Percentiles rank a stretch among this genome's conserved stretches.
phyloP scores from a whole-genome alignment of 30 jellyfish, hydroid and myxozoan genomes.

The Aurelia coerulea region DNA sequence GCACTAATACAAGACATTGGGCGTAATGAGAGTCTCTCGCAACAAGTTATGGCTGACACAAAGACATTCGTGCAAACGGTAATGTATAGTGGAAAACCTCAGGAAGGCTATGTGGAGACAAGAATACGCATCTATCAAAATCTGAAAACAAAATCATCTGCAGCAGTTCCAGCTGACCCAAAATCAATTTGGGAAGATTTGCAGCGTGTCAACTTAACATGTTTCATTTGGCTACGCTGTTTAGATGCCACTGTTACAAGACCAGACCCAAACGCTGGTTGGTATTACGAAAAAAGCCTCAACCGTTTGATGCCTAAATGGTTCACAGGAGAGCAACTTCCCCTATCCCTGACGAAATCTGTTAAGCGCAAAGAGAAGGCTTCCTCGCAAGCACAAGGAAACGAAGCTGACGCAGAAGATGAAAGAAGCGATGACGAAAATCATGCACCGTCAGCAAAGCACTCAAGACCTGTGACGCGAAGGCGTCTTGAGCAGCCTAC shows the following conservation, averaged over 20 bases:
- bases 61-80: too few species aligned
- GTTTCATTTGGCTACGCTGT: neutral
- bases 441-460: constrained; percentile 11
- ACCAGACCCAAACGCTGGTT: constrained; percentile 26
- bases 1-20: constrained; percentile 6
- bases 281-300: neutral
- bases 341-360: too few species aligned
- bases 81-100: too few species aligned
- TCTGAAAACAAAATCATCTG: constrained; percentile 15
- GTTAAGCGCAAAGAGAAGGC: constrained; percentile 6
- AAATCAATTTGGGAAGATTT: too few species aligned
- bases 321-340: too few species aligned
- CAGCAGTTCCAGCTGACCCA: too few species aligned
- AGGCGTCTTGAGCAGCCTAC: neutral
- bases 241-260: constrained; percentile 12
- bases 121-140: neutral
- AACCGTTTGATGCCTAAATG: too few species aligned
- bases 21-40: too few species aligned
- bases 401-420: constrained; percentile 12
- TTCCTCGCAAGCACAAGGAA: constrained; percentile 9
- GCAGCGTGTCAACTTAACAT: too few species aligned
- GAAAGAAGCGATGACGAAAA: neutral
- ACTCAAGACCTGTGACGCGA: neutral
- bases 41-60: too few species aligned
- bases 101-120: too few species aligned